A percentile compares a stretch with the other conserved stretches of the same genome.
Conservation (phyloP, 2,113 vertebrate genomes). For the Lutjanus erythropterus region DNA sequence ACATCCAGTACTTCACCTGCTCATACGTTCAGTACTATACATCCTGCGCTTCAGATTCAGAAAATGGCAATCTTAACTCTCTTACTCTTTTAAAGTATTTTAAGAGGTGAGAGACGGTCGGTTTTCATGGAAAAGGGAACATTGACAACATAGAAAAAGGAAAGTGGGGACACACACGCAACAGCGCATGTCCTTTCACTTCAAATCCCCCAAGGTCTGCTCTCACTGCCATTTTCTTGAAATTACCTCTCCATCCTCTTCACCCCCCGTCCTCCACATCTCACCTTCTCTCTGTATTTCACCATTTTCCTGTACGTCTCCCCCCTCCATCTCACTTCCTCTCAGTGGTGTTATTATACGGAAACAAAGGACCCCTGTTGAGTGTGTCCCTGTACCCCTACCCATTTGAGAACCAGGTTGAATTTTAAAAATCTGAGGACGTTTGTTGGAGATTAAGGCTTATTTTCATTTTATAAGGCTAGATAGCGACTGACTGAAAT, state of each 20-base stretch:
- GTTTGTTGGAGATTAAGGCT: not conserved
- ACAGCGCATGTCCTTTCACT: constrained; percentile 3
- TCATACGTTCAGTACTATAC: not conserved
- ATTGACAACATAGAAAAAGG: not conserved
- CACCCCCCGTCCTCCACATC: constrained; percentile 1
- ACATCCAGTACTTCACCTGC: not conserved
- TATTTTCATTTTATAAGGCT: constrained; percentile 2
- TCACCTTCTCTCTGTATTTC: constrained; percentile 11
- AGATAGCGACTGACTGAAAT: not conserved
- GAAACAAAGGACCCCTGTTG: constrained; percentile 30
- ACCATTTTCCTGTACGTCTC: constrained; percentile 23
- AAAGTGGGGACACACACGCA: not conserved
- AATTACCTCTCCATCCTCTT: constrained; percentile 26
- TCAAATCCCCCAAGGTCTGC: constrained; percentile 12
- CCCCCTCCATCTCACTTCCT: constrained; percentile 22
- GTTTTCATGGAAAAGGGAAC: too few species aligned
- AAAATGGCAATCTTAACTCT: not conserved
- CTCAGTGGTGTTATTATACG: constrained; percentile 20
- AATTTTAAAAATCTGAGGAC: not conserved
- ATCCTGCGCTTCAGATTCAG: not conserved
- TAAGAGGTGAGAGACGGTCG: constrained; percentile 2
- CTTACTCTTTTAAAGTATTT: not conserved
- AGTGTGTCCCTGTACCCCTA: not conserved
- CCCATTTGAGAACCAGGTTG: not conserved
- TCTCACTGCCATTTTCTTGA: constrained; percentile 28